Base-by-base conservation (phyloP, 2,888 invertebrate species). In the Hartigia nigra region DNA sequence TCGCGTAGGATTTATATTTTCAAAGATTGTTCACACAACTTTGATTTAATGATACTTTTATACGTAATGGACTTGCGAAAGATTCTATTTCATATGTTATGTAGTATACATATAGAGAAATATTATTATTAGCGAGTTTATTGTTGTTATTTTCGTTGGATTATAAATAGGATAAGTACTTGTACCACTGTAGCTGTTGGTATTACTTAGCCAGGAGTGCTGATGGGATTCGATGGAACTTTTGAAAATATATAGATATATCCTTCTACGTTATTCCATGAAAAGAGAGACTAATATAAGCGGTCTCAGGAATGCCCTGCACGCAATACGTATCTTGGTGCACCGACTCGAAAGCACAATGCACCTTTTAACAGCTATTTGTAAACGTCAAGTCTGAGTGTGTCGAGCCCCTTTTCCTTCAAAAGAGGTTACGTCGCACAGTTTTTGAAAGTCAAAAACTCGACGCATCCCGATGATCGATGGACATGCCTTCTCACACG, bases 361-460 rank as follows among this genome's bases (percentile, higher is more conserved):
- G 72, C 31, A 14, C n/a, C 70, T 78, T 72, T 76, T 76, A 70
- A 78, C 78, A 36, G 72, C 78, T 75, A 78, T 78, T 78, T 78
- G 76, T 78, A 78, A 70, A 76, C 76, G 78, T 78, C 78, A 70
- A 31, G 72, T 32, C 55, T 23, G 55, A 55, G 55, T 55, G 55
- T 31, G 72, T 31, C 37, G 36, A 69, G 78, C 39, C 70, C 70
- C 9, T 31, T 76, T 32, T 32, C 36, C 39, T 34, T 78, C 78
- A 39, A 78, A 78, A 32, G 72, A 76, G 70, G 78, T 69, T 35
- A 69, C 32, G 69, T 69, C 36, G 75, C 36, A 70, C 69, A 70
- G 35, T 55, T 31, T 32, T 72, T 72, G 12, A 72, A 32, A 31
- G 72, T 72, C 72, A 32, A 32, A 72, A 32, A 32, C 35, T 14